Conservation (phyloP, 2,797 vertebrate genomes). For the Diglossa cyanea region DNA sequence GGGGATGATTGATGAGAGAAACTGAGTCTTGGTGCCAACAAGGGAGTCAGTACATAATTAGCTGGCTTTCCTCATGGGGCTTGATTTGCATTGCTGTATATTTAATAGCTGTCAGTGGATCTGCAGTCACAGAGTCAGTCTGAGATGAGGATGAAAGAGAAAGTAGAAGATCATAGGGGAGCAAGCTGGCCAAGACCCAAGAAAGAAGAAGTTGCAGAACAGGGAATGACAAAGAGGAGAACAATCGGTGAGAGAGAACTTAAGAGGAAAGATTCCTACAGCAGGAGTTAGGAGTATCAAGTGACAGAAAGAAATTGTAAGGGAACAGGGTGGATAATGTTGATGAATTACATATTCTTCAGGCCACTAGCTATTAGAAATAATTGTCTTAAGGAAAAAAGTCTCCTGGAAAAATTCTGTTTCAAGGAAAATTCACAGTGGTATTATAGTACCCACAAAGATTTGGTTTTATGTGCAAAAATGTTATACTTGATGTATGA, state of each 20-base stretch:
- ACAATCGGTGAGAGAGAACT: background rate
- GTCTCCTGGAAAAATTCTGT: background rate
- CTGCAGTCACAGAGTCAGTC: background rate
- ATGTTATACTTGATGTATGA: background rate
- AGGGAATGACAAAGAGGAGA: background rate
- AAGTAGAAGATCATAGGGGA: background rate
- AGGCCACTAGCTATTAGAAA: background rate
- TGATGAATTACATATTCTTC: background rate
- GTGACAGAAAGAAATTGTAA: background rate
- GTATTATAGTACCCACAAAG: background rate
- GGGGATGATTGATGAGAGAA: constrained; percentile 11
- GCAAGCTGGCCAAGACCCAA: constrained; percentile 21
- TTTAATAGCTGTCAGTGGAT: constrained; percentile 23
- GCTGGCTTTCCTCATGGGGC: background rate
- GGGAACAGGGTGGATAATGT: background rate
- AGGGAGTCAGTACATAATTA: constrained; percentile 22
- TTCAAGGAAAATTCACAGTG: background rate
- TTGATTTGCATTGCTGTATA: constrained; percentile 31
- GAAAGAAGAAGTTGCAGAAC: background rate
- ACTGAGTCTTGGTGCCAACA: constrained; percentile 5
- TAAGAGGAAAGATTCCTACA: background rate
- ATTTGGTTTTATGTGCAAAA: background rate
- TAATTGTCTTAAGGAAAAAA: background rate
- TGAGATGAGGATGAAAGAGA: constrained; percentile 41
- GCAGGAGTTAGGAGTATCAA: background rate